Base-by-base conservation (phyloP, 2,113 vertebrate species). In the Dromas ardeola region DNA sequence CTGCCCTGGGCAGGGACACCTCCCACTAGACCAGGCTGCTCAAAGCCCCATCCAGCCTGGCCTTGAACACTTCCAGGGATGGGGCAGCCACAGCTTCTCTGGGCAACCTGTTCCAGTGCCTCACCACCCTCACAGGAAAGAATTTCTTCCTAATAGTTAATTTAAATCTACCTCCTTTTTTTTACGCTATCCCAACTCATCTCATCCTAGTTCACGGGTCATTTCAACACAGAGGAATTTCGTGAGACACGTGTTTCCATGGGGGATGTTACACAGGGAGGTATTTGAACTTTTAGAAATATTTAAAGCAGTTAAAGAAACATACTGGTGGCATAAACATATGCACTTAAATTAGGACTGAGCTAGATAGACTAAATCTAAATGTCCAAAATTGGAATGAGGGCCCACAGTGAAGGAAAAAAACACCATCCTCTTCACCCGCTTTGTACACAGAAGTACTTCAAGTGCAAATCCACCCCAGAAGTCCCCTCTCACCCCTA, bases 401-500 rank as follows among this genome's bases (percentile, higher is more conserved):
- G 55, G 47, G 38, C 22, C 16, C 30, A 62, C 25, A 77, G 13
- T 34, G 26, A 90, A 63, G 25, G 7, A 79, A 67, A 36, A 72
- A 52, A 25, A 0, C 20, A 56, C n/a, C n/a, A 18, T 2, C 8
- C 21, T 6, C 3, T 8, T 32, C 8, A 9, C 11, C 5, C 10
- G 13, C 16, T 86, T 77, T 21, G 29, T 38, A 56, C 13, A 19
- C 4, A 71, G 56, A 65, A 76, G 23, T 36, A 29, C n/a, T 88
- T 82, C 5, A n/a, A 43, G 21, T 3, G 0, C 36, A 55, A 80
- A 43, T n/a, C 17, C 74, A 56, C n/a, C 12, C n/a, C 32, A 81
- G 65, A 82, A 74, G 72, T 50, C 10, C 50, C 42, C 6, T 63
- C 2, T 71, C 10, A 15, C 12, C 19, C 14, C 17, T 15, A 3